Conservation (phyloP, 2,888 invertebrate species). For the Brachycybe producta region DNA sequence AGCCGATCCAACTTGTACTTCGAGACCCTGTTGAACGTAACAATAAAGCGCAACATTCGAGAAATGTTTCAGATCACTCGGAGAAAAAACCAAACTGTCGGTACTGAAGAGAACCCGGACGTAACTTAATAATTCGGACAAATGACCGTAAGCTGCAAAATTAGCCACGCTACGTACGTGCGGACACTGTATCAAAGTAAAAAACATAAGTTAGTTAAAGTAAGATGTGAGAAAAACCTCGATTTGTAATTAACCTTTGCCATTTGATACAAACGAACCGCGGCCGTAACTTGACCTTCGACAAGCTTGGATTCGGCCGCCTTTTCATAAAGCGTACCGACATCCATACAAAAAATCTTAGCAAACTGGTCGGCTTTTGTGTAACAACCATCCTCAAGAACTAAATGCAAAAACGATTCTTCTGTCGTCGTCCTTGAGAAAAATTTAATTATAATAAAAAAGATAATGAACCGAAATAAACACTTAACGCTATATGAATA, state of each 20-base stretch:
- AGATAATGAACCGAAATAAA: conserved; percentile 14
- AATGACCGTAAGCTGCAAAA: conserved; percentile 48
- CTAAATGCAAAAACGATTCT: conserved; percentile 43
- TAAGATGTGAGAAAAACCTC: neutral
- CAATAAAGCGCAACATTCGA: conserved; percentile 52
- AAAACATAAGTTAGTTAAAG: conserved; percentile 15
- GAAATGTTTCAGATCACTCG: conserved; percentile 45
- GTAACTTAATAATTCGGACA: conserved; percentile 46
- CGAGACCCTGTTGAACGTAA: conserved; percentile 45
- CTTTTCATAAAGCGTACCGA: conserved; percentile 53
- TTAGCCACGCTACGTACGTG: conserved; percentile 47
- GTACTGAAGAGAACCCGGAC: conserved; percentile 42
- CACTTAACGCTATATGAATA: neutral
- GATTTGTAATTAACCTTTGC: too few species aligned
- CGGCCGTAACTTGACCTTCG: conserved; percentile 58
- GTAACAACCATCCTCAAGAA: conserved; percentile 42
- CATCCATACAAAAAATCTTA: conserved; percentile 46
- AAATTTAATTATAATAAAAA: neutral
- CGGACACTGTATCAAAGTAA: conserved; percentile 41
- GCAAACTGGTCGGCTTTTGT: conserved; percentile 46
- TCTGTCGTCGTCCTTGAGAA: conserved; percentile 16
- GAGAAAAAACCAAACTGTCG: conserved; percentile 39
- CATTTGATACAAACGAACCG: conserved; percentile 64
- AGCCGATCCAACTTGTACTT: conserved; percentile 25
- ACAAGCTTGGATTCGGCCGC: conserved; percentile 69